These are phyloP conservation scores for Mercenaria mercenaria DNA, from an alignment of 1,140 invertebrate species.

Conservation along the genomic window DNA sequence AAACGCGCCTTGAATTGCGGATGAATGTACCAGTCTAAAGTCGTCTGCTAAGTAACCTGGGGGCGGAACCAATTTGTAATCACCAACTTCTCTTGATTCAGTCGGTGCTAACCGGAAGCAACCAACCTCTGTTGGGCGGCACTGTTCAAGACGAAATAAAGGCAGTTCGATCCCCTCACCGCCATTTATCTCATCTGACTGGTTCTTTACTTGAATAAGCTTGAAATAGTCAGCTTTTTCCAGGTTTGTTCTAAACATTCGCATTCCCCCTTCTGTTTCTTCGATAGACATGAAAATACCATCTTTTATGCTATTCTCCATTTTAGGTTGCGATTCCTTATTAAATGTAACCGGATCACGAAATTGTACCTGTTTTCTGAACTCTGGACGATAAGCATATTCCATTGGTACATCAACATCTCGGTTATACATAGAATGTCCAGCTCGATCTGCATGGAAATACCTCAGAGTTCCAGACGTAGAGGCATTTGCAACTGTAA, in stretches of 20 bases:
- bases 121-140: neutral
- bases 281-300: neutral
- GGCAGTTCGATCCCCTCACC: neutral
- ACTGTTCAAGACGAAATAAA: slow-evolving; percentile 24
- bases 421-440: neutral
- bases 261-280: neutral
- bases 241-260: neutral
- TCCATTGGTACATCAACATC: too few relatives aligned
- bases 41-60: neutral
- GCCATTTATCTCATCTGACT: neutral
- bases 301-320: neutral
- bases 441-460: neutral
- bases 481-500: neutral
- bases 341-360: neutral
- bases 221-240: slow-evolving; percentile 28
- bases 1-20: neutral
- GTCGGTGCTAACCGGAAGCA: slow-evolving; percentile 29
- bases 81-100: slow-evolving; percentile 9
- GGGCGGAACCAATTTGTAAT: slow-evolving; percentile 37
- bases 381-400: neutral
- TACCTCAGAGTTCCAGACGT: neutral
- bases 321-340: neutral
- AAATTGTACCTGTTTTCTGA: neutral
- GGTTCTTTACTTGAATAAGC: neutral
- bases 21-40: slow-evolving; percentile 18